These are phyloP conservation scores for Ophion slaviceki DNA, from an alignment of 2,888 invertebrate genomes.

Conservation along the genomic window DNA sequence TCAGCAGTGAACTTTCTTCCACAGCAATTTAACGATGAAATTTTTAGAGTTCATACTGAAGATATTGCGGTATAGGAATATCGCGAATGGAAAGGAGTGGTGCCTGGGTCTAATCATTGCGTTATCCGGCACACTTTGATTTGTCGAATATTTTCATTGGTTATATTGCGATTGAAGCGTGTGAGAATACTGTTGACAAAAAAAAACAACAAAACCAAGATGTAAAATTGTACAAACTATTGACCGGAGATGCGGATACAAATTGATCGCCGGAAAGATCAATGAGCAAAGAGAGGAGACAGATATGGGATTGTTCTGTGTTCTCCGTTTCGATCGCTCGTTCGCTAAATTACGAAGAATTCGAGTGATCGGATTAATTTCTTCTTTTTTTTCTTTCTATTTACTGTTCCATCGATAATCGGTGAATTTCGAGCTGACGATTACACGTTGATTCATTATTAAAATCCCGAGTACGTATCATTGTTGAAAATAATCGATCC, in stretches of 20 bases:
- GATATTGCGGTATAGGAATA: slow-evolving; percentile 30
- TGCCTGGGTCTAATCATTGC: slow-evolving; percentile 56
- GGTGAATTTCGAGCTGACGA: neutral
- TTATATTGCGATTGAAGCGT: slow-evolving; percentile 22
- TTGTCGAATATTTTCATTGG: slow-evolving; percentile 14
- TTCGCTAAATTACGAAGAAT: neutral
- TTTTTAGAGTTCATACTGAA: slow-evolving; percentile 37
- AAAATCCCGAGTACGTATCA: slow-evolving; percentile 39
- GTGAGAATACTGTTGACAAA: slow-evolving; percentile 12
- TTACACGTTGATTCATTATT: slow-evolving; percentile 14
- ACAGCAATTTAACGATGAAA: slow-evolving; percentile 36
- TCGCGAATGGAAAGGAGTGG: slow-evolving; percentile 53
- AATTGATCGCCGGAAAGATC: neutral
- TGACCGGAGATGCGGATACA: slow-evolving; percentile 1
- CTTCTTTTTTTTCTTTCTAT: neutral
- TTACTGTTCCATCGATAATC: neutral
- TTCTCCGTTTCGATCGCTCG: neutral
- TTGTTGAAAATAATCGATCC: slow-evolving; percentile 56
- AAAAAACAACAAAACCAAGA: neutral
- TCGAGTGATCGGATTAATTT: neutral
- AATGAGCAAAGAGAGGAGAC: slow-evolving; percentile 1
- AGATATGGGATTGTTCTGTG: neutral
- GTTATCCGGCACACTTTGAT: slow-evolving; percentile 40
- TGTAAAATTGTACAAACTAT: slow-evolving; percentile 32
- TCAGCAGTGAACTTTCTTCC: slow-evolving; percentile 36